Conservation (phyloP, 1,140 invertebrate genomes). For the Aricia agestis region DNA sequence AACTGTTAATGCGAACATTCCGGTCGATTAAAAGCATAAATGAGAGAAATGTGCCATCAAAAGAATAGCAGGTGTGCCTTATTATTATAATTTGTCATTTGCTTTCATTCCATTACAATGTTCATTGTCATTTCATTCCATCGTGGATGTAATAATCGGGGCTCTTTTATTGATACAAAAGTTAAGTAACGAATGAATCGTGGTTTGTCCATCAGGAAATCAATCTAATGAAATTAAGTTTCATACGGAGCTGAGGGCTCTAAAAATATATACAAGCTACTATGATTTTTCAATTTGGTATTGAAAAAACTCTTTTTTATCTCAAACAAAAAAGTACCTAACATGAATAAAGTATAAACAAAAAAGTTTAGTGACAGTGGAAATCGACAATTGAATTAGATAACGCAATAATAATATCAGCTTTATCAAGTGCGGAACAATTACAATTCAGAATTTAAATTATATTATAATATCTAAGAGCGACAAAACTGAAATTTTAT, state of each 20-base stretch:
- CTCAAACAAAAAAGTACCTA: neutral
- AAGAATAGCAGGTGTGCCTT: slow-evolving; percentile 73
- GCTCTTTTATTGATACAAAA: neutral
- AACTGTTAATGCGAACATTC: slow-evolving; percentile 60
- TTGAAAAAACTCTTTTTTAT: neutral
- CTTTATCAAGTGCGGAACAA: neutral
- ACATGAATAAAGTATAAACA: too few species aligned
- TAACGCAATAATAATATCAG: neutral
- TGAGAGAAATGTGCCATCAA: slow-evolving; percentile 73
- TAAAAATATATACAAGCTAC: neutral
- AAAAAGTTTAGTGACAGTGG: neutral
- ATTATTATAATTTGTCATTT: slow-evolving; percentile 74
- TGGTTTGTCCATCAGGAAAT: neutral
- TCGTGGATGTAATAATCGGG: slow-evolving; percentile 15
- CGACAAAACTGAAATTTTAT: neutral
- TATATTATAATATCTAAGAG: neutral
- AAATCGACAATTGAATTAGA: neutral
- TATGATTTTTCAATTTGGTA: too few species aligned
- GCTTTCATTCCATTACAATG: slow-evolving; percentile 52
- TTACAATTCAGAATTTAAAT: neutral
- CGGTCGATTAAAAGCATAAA: slow-evolving; percentile 74
- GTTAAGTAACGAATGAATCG: neutral
- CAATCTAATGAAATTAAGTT: neutral
- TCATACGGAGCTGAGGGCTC: neutral
- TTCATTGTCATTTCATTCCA: slow-evolving; percentile 41